Base-by-base conservation (phyloP, 2,113 vertebrate genomes). In the Vireo altiloquus region DNA sequence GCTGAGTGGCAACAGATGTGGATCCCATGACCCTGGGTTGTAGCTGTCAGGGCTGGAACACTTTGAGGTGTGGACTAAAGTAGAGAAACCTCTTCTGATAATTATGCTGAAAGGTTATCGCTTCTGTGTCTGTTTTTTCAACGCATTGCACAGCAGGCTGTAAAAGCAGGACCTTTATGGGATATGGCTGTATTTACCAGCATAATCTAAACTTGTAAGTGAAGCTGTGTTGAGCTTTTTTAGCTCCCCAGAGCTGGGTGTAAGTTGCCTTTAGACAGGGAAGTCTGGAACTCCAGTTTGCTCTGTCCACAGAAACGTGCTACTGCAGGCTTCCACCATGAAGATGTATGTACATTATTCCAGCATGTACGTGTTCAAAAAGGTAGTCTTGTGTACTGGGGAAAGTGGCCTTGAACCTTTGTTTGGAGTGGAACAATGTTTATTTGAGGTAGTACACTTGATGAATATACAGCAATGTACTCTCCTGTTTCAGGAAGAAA, bases 61-160 rank as follows among this genome's bases (percentile, higher is more conserved):
- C 16, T 63, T 57, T 8, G 40, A 39, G 13, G 18, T 0, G 1
- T 25, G 42, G 39, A 15, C 23, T 70, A 6, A 82, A 89, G 46
- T 2, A 74, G 18, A 33, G 59, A 57, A 49, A 65, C 13, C 1
- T 39, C 3, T 15, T 71, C 28, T 49, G 15, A 47, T 44, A 6
- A 15, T 61, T 30, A 8, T 33, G 22, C n/a, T 82, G 59, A 54
- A 90, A 59, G 15, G 15, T 33, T 39, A 7, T 59, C 66, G 33
- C 12, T 52, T 54, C 16, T 2, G 1, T 46, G 7, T 60, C 22
- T 0, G 0, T 35, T 47, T 71, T 60, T 87, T 33, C 3, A 53
- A 15, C 39, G 18, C 25, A 21, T 35, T 44, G 8, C 31, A 65
- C 35, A 47, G 5, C 19, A 54, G 40, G 9, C 24, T 61, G 17